A percentile compares a stretch with the other conserved stretches of the same genome.
These are phyloP conservation scores for Xestoiulus laeticollis DNA, from an alignment of 2,888 invertebrate genomes.

Conservation along the genomic window DNA sequence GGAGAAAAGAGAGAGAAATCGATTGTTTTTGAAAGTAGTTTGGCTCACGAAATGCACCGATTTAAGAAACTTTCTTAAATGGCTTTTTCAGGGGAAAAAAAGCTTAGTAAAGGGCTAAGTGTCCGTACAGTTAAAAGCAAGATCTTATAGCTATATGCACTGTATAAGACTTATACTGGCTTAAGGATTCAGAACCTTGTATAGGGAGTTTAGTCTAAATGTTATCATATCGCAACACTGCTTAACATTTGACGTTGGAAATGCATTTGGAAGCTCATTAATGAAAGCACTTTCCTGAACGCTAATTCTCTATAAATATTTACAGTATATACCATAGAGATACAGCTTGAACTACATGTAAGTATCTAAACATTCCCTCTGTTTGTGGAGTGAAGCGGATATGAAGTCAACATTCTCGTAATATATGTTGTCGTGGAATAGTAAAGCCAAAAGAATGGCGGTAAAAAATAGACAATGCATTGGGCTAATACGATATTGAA, in stretches of 20 bases:
- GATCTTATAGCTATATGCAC: neutral
- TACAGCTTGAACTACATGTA: neutral
- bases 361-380: too few relatives aligned
- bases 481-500: too few relatives aligned
- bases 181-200: neutral
- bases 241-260: constrained; percentile 2
- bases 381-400: too few relatives aligned
- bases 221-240: neutral
- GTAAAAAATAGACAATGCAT: too few relatives aligned
- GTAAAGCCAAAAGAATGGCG: too few relatives aligned
- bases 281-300: neutral
- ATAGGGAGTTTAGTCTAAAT: neutral
- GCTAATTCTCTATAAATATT: neutral
- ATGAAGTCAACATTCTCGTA: too few relatives aligned
- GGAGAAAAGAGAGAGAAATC: neutral
- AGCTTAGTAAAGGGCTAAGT: neutral
- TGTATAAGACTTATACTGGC: neutral
- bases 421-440: too few relatives aligned
- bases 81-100: neutral
- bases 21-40: constrained; percentile 9
- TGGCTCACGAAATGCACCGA: neutral
- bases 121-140: neutral
- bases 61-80: constrained; percentile 26
- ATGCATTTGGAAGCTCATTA: constrained; percentile 26
- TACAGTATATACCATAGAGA: neutral